phyloP scores from a whole-genome alignment of 2,113 vertebrate genomes.

The Lontra canadensis region DNA sequence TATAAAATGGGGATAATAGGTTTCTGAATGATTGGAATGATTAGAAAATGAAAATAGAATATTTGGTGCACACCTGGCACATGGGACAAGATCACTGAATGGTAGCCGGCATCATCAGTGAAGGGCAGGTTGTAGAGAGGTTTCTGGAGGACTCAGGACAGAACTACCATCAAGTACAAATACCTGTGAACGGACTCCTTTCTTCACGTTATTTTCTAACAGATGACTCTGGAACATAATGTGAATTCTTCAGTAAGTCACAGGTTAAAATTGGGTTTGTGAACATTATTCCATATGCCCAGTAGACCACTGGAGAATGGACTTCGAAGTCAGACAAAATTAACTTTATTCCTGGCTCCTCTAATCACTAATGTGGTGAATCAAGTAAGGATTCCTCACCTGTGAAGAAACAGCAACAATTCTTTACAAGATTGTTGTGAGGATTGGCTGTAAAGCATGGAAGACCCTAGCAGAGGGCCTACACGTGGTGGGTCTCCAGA shows the following conservation, averaged over 20 bases:
- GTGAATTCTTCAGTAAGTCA: background rate
- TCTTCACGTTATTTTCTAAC: slow-evolving; percentile 22
- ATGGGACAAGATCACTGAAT: background rate
- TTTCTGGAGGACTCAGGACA: slow-evolving; percentile 30
- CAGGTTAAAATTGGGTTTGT: background rate
- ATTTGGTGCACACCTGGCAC: background rate
- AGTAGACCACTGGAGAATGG: background rate
- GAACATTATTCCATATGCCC: background rate
- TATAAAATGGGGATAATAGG: background rate
- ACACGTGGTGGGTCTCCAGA: background rate
- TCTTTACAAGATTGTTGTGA: background rate
- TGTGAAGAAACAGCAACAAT: background rate
- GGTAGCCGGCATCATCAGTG: background rate
- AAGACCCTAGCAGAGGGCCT: background rate
- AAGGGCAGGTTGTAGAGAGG: background rate
- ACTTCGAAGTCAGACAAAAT: slow-evolving; percentile 23
- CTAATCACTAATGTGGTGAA: background rate
- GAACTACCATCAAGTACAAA: background rate
- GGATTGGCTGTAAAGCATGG: background rate
- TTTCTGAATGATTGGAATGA: background rate
- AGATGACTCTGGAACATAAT: slow-evolving; percentile 2
- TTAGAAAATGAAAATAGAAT: background rate
- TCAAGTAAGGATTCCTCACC: background rate
- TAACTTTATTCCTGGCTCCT: slow-evolving; percentile 3
- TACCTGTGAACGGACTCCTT: background rate